Evolutionary conservation across 2,888 invertebrate species (phyloP).

Genomic region (Quadroppia sp.): DNA sequence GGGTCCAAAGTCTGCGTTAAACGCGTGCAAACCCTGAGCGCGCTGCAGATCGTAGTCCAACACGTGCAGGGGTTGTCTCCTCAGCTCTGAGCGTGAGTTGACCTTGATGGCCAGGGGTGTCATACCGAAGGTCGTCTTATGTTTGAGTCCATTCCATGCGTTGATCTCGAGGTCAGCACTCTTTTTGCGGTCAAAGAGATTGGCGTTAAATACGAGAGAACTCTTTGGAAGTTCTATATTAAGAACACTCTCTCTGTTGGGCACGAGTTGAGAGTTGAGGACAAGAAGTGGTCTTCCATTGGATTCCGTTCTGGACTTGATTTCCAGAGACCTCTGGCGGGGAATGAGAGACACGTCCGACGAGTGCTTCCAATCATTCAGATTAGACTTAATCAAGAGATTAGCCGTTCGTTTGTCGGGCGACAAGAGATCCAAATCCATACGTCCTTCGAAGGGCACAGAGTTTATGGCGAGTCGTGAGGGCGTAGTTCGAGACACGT

Average conservation of each 20-base stretch:
- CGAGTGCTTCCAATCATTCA: not conserved
- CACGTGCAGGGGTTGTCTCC: not conserved
- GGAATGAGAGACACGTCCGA: not conserved
- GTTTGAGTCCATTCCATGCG: not conserved
- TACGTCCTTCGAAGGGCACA: not conserved
- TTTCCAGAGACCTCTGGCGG: not conserved
- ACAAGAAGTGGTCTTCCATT: not conserved
- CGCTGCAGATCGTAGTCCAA: not conserved
- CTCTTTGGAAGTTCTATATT: too few species aligned
- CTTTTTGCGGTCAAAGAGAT: too few species aligned
- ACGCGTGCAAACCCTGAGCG: not conserved
- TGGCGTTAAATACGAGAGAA: not conserved
- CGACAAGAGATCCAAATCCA: not conserved
- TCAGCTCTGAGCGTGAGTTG: not conserved
- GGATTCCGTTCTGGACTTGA: not conserved
- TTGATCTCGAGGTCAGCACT: not conserved
- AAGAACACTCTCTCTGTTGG: too few species aligned
- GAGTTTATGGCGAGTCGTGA: slow-evolving; percentile 10
- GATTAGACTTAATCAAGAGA: not conserved
- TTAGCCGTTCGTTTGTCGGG: not conserved
- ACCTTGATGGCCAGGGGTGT: not conserved
- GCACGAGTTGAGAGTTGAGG: not conserved
- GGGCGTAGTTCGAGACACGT: not conserved
- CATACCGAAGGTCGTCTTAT: not conserved
- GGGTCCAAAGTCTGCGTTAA: not conserved